A percentile compares a stretch with the other conserved stretches of the same genome.
phyloP scores from a whole-genome alignment of 1,140 invertebrate species.

The Agrypnia vestita region DNA sequence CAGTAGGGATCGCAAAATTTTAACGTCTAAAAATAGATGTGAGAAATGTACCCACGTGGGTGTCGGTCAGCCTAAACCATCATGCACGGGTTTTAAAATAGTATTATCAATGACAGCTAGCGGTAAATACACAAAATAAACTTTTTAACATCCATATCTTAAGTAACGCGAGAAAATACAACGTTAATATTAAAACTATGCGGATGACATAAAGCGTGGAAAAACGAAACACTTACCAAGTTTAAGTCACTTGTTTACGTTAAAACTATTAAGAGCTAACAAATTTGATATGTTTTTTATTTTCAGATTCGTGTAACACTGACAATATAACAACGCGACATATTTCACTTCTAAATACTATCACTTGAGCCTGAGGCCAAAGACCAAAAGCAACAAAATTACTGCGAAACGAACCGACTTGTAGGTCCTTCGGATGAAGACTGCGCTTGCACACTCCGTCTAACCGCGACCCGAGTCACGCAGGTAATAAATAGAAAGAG shows the following conservation, averaged over 20 bases:
- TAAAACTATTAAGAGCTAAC: conserved; percentile 12
- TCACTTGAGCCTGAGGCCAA: conserved; percentile 26
- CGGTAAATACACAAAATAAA: background rate
- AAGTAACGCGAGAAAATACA: background rate
- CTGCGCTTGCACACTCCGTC: background rate
- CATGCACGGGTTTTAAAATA: conserved; percentile 12
- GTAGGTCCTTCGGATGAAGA: background rate
- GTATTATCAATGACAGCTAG: conserved; percentile 20
- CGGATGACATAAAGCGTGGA: conserved; percentile 19
- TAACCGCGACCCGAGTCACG: too few relatives aligned
- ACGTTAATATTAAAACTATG: background rate
- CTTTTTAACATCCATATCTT: background rate
- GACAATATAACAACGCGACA: conserved; percentile 6
- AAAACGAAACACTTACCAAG: conserved; percentile 9
- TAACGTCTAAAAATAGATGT: conserved; percentile 34
- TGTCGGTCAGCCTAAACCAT: conserved; percentile 19
- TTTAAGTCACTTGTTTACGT: conserved; percentile 35
- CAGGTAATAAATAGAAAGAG: too few relatives aligned
- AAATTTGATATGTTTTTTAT: background rate
- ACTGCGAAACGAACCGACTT: background rate
- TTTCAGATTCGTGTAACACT: background rate
- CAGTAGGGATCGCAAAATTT: conserved; percentile 32
- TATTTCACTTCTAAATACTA: conserved; percentile 24
- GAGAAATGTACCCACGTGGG: conserved; percentile 31
- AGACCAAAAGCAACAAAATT: conserved; percentile 4